A percentile compares a stretch with the other conserved stretches of the same genome.
Evolutionary conservation across 53 echinoderm and acorn worm species (phyloP).

Genomic region (Pentamera pediparva): DNA sequence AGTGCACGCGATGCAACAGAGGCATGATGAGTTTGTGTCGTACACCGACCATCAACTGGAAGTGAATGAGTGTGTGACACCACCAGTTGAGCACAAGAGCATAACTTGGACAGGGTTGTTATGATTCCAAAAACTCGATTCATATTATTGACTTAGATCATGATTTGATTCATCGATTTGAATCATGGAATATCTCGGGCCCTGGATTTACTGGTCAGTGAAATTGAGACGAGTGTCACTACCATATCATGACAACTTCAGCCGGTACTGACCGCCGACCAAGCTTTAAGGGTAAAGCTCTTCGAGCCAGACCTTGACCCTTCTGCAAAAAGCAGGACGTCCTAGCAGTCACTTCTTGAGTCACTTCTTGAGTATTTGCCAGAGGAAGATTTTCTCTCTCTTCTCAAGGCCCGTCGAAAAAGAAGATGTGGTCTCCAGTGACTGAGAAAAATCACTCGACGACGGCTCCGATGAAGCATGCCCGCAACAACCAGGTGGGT

Average conservation of each 20-base stretch:
- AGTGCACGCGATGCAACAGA: neutral
- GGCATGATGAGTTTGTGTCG: slow-evolving; percentile 45
- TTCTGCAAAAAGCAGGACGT: slow-evolving; percentile 37
- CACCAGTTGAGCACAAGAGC: slow-evolving; percentile 46
- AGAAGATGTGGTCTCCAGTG: neutral
- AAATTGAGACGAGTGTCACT: no score
- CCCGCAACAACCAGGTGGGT: slow-evolving; percentile 30
- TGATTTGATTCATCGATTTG: no score
- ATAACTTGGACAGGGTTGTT: no score
- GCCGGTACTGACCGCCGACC: no score
- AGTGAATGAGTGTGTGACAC: slow-evolving; percentile 35
- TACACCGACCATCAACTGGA: slow-evolving; percentile 48
- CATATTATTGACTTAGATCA: no score
- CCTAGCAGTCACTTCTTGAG: slow-evolving; percentile 16
- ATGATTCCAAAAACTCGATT: no score
- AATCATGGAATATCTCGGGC: no score
- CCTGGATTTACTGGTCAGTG: no score
- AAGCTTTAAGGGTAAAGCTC: slow-evolving; percentile 30
- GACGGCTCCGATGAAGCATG: slow-evolving; percentile 13
- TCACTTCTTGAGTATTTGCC: slow-evolving; percentile 31
- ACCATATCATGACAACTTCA: no score
- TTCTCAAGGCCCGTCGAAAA: neutral
- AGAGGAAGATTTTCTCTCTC: slow-evolving; percentile 29
- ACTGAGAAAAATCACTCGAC: slow-evolving; percentile 13
- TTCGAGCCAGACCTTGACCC: slow-evolving; percentile 26